These are phyloP conservation scores for Trisateles emortualis DNA, from an alignment of 2,888 invertebrate genomes.

Conservation along the genomic window DNA sequence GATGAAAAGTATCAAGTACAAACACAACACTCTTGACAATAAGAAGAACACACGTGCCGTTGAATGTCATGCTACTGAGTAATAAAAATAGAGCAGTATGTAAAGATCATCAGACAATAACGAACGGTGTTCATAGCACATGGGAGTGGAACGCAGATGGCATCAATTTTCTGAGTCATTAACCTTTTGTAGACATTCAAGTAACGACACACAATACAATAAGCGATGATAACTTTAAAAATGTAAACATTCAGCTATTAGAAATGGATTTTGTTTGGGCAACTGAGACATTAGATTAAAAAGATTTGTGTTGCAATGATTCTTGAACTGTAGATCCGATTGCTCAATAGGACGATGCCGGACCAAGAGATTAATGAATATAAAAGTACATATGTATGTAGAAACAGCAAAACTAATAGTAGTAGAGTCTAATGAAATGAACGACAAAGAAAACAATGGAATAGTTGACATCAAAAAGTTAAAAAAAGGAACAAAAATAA, in stretches of 20 bases:
- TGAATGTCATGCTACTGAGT: background rate
- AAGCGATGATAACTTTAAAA: conserved; percentile 16
- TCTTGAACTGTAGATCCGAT: background rate
- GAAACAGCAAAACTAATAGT: background rate
- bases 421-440: background rate
- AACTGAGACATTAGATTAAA: conserved; percentile 7
- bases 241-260: conserved; percentile 21
- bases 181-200: conserved; percentile 61
- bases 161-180: conserved; percentile 56
- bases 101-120: conserved; percentile 46
- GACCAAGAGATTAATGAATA: background rate
- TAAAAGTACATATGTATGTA: background rate
- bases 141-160: conserved; percentile 56
- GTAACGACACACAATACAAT: conserved; percentile 38
- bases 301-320: background rate
- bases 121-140: conserved; percentile 40
- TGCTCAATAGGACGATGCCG: background rate
- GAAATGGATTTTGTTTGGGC: conserved; percentile 9
- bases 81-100: conserved; percentile 5
- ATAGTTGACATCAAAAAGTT: no score
- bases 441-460: background rate
- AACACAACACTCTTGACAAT: background rate
- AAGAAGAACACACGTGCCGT: background rate
- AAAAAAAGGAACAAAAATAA: no score
- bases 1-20: no score